phyloP scores from a whole-genome alignment of 1,140 invertebrate genomes.

The Cephus cinctus region DNA sequence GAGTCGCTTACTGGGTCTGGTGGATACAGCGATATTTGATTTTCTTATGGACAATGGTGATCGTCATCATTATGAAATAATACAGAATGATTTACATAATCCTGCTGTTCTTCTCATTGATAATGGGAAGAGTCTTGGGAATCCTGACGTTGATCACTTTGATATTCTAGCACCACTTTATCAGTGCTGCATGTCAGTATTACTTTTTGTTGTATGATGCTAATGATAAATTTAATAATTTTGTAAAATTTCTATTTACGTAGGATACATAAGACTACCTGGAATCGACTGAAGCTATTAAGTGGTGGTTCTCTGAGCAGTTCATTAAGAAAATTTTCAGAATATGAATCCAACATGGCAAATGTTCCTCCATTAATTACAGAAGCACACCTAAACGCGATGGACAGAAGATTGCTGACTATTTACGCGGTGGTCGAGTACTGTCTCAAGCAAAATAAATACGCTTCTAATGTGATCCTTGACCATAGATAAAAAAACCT shows the following conservation, averaged over 20 bases:
- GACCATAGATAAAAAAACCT: no score
- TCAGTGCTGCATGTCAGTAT: conserved; percentile 85
- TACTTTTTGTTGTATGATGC: no score
- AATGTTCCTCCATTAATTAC: conserved; percentile 64
- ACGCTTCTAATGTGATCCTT: conserved; percentile 44
- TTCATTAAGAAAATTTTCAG: conserved; percentile 55
- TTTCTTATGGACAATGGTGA: conserved; percentile 95
- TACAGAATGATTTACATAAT: conserved; percentile 59
- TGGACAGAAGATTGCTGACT: conserved; percentile 75
- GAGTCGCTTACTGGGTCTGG: conserved; percentile 75
- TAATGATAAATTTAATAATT: conserved; percentile 4
- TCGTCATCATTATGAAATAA: conserved; percentile 86
- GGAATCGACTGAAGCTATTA: conserved; percentile 68
- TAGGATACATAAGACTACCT: conserved; percentile 69
- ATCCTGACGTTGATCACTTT: conserved; percentile 78
- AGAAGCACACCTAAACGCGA: conserved; percentile 71
- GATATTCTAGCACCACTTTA: conserved; percentile 87
- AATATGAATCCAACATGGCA: conserved; percentile 55
- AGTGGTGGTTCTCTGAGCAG: conserved; percentile 64
- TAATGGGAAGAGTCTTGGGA: conserved; percentile 92
- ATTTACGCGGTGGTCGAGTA: conserved; percentile 73
- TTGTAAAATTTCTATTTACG: conserved; percentile 50
- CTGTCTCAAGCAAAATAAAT: conserved; percentile 59
- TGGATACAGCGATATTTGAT: conserved; percentile 88
- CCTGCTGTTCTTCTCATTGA: conserved; percentile 81